These are phyloP conservation scores for Hylaea fasciaria DNA, from an alignment of 2,888 invertebrate species.

Conservation along the genomic window DNA sequence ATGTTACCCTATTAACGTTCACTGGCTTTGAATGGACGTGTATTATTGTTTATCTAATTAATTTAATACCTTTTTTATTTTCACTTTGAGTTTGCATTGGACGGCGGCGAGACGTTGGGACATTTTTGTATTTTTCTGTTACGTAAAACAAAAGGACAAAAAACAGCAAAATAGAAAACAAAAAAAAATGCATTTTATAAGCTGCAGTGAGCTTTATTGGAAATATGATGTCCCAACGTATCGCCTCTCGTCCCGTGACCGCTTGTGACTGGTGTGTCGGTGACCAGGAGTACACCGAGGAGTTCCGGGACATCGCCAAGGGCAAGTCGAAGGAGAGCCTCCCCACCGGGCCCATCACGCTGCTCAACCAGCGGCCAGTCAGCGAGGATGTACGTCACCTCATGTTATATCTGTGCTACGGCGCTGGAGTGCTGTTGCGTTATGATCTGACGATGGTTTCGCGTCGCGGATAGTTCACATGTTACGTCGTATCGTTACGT, in stretches of 20 bases:
- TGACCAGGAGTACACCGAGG: slow-evolving; percentile 96
- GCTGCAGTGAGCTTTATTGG: neutral
- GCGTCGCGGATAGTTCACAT: neutral
- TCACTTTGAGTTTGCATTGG: slow-evolving; percentile 72
- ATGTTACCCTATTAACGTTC: slow-evolving; percentile 57
- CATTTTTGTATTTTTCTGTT: slow-evolving; percentile 22
- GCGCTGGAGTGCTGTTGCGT: slow-evolving; percentile 14
- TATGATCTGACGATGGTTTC: neutral
- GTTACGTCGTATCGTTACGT: neutral
- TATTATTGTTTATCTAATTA: slow-evolving; percentile 57
- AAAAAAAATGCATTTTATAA: too few species aligned
- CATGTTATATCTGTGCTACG: slow-evolving; percentile 17
- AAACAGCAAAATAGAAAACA: too few species aligned
- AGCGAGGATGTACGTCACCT: slow-evolving; percentile 94
- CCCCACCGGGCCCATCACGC: slow-evolving; percentile 95
- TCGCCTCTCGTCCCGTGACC: slow-evolving; percentile 63
- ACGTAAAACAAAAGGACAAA: too few species aligned
- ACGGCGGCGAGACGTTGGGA: slow-evolving; percentile 77
- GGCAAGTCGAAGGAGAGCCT: slow-evolving; percentile 97
- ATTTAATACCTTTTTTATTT: slow-evolving; percentile 57
- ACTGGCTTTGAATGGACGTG: slow-evolving; percentile 77
- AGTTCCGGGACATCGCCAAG: slow-evolving; percentile 98
- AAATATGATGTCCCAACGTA: slow-evolving; percentile 55
- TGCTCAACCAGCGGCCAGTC: slow-evolving; percentile 97
- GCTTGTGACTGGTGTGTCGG: slow-evolving; percentile 77